Percentiles rank a stretch among this genome's conserved stretches.
Evolutionary conservation across 2,888 invertebrate species (phyloP).

Genomic region (Chrysotoxum bicinctum): DNA sequence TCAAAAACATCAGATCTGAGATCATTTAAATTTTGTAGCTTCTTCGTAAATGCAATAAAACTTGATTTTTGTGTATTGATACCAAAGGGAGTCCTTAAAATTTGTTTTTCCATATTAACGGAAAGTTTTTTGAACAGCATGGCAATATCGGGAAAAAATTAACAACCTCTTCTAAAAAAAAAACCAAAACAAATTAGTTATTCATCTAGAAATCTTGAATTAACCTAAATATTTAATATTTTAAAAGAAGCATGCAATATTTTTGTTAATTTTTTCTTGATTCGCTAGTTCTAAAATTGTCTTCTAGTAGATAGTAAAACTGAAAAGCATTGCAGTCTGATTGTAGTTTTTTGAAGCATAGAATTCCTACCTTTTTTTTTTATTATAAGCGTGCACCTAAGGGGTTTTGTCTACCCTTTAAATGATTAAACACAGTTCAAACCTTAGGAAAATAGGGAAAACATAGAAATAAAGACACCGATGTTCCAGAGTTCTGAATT

Average conservation of each 20-base stretch:
- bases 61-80: not conserved
- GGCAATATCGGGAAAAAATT: constrained; percentile 46
- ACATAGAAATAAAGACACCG: no score
- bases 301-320: not conserved
- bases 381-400: no score
- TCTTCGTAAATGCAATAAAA: no score
- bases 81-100: not conserved
- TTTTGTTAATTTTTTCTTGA: not conserved
- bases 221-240: no score
- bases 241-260: not conserved
- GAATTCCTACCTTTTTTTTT: no score
- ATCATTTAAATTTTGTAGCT: no score
- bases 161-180: constrained; percentile 37
- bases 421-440: no score
- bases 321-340: not conserved
- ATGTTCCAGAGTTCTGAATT: no score
- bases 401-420: no score
- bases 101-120: not conserved
- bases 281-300: not conserved
- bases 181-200: not conserved
- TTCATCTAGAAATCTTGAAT: not conserved
- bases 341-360: no score
- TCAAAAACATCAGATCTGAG: no score
- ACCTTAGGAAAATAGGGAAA: no score
- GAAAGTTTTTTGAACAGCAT: not conserved